Base-by-base conservation (phyloP, 2,113 vertebrate genomes). In the Serilophus lunatus region DNA sequence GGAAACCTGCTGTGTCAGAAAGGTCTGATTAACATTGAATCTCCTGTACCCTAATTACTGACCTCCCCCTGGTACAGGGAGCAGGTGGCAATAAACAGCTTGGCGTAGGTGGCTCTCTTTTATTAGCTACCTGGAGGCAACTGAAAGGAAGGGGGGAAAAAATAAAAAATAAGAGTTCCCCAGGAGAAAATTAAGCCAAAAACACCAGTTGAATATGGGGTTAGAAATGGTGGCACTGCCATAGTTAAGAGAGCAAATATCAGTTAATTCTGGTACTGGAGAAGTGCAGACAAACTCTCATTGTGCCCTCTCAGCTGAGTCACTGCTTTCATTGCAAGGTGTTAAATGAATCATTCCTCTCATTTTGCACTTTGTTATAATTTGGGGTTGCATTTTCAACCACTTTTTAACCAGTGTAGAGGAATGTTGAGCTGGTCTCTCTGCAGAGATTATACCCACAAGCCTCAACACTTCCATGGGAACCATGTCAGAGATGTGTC, bases 21-120 rank as follows among this genome's bases (percentile, higher is more conserved):
- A 77, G 90, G 87, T 86, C 64, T 92, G 70, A 97, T 94, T 94
- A 92, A 56, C 87, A 54, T 42, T 92, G 86, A 96, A 54, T 95
- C 78, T 82, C 54, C 59, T 2, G 6, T 82, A 31, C 33, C 36
- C 82, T 95, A 79, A 85, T 82, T 47, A 38, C 65, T 1, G 3
- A 59, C 54, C 16, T 22, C 75, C 60, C 2, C 1, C 26, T 0
- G 0, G 29, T 25, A 18, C 50, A 29, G 33, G 71, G 60, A 78
- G 54, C 2, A 0, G 79, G 40, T 12, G 12, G 57, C 75, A 89
- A 69, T n/a, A 79, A 94, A 76, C 87, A 90, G 65, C 75, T 76
- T 31, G 7, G 75, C 0, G 71, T 94, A 85, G 93, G 95, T 82
- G 84, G 84, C 16, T 91, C 45, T 59, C 65, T 76, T 93, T 94